Percentiles rank a stretch among this genome's conserved stretches.
These are phyloP conservation scores for Tachyglossus aculeatus DNA, from an alignment of 2,797 vertebrate species.

Conservation along the genomic window DNA sequence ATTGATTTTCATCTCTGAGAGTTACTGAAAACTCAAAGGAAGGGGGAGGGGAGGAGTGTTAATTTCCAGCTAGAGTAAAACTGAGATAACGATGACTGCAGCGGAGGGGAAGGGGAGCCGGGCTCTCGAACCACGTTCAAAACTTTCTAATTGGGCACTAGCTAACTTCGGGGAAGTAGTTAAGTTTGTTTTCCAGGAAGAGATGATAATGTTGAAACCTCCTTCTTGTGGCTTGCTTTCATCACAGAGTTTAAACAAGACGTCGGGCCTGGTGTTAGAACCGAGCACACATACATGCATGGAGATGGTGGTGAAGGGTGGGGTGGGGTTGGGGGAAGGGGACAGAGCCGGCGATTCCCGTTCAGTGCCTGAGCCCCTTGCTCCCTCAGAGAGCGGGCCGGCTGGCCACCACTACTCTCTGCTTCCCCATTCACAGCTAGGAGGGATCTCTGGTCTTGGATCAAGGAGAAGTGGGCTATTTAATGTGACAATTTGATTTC, in stretches of 20 bases:
- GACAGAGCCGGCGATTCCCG: too few relatives aligned
- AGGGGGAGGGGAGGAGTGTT: constrained; percentile 13
- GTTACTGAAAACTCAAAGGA: constrained; percentile 41
- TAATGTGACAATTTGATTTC: too few relatives aligned
- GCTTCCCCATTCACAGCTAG: background rate
- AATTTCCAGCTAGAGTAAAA: constrained; percentile 69
- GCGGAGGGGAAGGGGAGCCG: constrained; percentile 52
- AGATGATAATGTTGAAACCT: constrained; percentile 76
- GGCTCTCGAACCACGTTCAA: constrained; percentile 54
- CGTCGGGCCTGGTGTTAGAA: constrained; percentile 64
- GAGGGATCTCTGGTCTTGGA: background rate
- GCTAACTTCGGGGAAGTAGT: constrained; percentile 81
- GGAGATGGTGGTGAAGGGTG: too few relatives aligned
- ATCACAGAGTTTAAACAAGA: constrained; percentile 65
- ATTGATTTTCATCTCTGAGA: constrained; percentile 55
- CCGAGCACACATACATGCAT: background rate
- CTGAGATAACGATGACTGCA: constrained; percentile 58
- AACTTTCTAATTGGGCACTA: constrained; percentile 65
- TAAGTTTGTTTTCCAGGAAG: constrained; percentile 83
- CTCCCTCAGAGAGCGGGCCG: background rate
- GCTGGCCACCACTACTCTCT: background rate
- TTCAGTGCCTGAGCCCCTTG: background rate
- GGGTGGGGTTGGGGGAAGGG: too few relatives aligned
- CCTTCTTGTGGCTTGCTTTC: constrained; percentile 81
- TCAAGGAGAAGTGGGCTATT: too few relatives aligned